Evolutionary conservation across 2,797 vertebrate genomes (phyloP), one percentile per base, ranked within the genome.

Genomic region (Benthosema pterotum): DNA sequence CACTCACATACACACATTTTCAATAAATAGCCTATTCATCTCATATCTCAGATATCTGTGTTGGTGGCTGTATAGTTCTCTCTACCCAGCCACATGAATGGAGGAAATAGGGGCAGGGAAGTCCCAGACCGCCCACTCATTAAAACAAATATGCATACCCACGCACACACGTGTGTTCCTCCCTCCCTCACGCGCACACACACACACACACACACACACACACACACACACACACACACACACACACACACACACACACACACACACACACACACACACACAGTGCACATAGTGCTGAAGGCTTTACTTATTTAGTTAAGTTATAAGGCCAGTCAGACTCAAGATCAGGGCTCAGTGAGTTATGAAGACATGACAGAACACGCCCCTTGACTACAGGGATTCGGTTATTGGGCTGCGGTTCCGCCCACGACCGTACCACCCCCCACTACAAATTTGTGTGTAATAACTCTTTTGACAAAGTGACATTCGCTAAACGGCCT

Each of bases 11-110:
- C 14, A 14, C 14, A 14, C 50, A 14, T 9, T 64, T 74, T 66
- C 54, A 42, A 56, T 59, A 25, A 1, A 25, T 25, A 25, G 22
- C 22, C 22, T 25, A 57, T 52, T 83, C 69, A 73, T 72, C 62
- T 65, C 79, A 71, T 70, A 74, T 82, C 69, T 72, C 62, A 63
- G 78, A 71, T 70, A 74, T 82, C 69, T 54, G 75, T 76, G 67
- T 60, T 69, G 59, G 58, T 62, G 64, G 71, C 57, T 72, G 68
- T 72, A 57, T 61, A 69, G 63, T 64, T 69, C 51, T 69, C 53
- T 73, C 64, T 25, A 3, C 22, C 5, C 22, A 25, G 85, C 87
- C 88, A 89, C 89, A 92, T 91, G 88, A 92, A 92, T 91, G 90
- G 75, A 83, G 69, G 64, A 63, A 75, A 79, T 69, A 80, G 82